These are phyloP conservation scores for Podotricha telesiphe DNA, from an alignment of 2,888 invertebrate species.

Conservation along the genomic window DNA sequence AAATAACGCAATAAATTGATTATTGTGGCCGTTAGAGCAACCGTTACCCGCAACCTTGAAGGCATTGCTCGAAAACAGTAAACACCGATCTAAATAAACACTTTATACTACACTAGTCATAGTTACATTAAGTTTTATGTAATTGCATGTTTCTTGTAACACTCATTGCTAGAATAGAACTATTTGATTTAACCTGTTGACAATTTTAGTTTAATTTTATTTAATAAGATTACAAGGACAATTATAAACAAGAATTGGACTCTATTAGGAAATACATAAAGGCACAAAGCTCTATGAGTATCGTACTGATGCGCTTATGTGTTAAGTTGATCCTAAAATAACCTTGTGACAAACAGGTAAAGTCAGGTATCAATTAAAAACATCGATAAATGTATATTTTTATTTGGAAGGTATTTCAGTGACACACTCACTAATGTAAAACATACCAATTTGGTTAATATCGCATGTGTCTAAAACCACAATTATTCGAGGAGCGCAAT, in stretches of 20 bases:
- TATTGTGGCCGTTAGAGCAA: conserved; percentile 14
- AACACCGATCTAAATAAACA: conserved; percentile 18
- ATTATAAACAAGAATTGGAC: too few relatives aligned
- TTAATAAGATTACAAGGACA: too few relatives aligned
- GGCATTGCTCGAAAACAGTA: conserved; percentile 21
- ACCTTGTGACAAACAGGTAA: too few relatives aligned
- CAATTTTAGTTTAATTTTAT: too few relatives aligned
- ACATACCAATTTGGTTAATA: conserved; percentile 5
- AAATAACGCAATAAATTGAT: conserved; percentile 15
- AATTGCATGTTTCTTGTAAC: neutral
- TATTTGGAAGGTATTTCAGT: neutral
- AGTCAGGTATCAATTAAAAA: too few relatives aligned
- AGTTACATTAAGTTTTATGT: neutral
- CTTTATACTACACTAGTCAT: neutral
- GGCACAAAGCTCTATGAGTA: too few relatives aligned
- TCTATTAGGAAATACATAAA: too few relatives aligned
- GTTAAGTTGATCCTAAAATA: too few relatives aligned
- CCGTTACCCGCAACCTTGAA: conserved; percentile 31
- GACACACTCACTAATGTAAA: conserved; percentile 7
- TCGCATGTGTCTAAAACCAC: conserved; percentile 1
- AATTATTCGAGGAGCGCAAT: conserved; percentile 23
- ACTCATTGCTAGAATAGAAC: too few relatives aligned
- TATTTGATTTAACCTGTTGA: too few relatives aligned
- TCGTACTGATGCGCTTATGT: too few relatives aligned
- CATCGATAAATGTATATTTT: too few relatives aligned